These are phyloP conservation scores for Cotesia typhae DNA, from an alignment of 1,140 invertebrate species.

Conservation along the genomic window DNA sequence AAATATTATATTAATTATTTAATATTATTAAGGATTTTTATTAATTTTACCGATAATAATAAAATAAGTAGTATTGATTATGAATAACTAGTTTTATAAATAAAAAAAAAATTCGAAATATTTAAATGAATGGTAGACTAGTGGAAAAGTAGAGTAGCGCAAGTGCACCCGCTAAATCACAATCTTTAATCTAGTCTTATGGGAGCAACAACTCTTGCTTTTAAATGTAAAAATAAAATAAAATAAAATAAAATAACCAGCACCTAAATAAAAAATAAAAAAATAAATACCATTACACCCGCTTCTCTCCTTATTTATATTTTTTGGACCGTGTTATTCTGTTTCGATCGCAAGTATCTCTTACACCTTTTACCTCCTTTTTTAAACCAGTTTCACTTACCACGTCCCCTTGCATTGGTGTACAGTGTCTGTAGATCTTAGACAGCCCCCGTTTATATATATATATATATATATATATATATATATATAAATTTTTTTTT, in stretches of 20 bases:
- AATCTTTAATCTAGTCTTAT: conserved; percentile 50
- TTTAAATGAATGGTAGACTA: conserved; percentile 50
- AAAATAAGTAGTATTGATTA: background rate
- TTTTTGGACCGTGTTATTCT: conserved; percentile 10
- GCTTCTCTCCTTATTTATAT: background rate
- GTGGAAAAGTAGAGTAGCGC: conserved; percentile 49
- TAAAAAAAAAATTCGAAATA: conserved; percentile 19
- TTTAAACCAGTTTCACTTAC: conserved; percentile 7
- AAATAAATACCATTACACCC: too few species aligned
- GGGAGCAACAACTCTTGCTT: conserved; percentile 59
- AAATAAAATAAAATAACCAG: too few species aligned
- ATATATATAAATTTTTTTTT: too few species aligned
- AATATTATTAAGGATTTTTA: too few species aligned
- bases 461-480: background rate
- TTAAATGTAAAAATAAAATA: conserved; percentile 1
- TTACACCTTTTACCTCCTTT: background rate
- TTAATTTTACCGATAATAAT: background rate
- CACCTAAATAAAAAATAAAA: background rate
- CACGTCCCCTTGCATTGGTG: conserved; percentile 5
- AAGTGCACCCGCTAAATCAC: conserved; percentile 52
- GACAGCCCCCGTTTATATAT: conserved; percentile 5
- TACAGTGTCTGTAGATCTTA: conserved; percentile 27
- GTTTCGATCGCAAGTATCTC: conserved; percentile 27
- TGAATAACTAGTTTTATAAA: background rate
- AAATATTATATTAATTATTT: too few species aligned